phyloP scores from a whole-genome alignment of 2,113 vertebrate species.

The Zosterops japonicus region DNA sequence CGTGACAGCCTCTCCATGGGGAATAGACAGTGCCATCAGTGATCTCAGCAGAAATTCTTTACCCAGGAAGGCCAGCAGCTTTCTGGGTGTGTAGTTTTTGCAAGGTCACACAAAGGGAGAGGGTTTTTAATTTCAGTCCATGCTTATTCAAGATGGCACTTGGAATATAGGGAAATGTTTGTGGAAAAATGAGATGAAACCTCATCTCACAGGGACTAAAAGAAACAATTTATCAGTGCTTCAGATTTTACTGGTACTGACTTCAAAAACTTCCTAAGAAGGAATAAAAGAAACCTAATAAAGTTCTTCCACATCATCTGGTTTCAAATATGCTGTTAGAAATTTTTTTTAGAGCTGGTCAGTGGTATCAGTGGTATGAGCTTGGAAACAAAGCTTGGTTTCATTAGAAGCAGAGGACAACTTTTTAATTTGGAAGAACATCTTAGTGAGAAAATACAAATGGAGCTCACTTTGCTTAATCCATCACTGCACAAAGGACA shows the following conservation, averaged over 20 bases:
- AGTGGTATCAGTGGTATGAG: not conserved
- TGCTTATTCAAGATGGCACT: not conserved
- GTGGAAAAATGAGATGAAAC: not conserved
- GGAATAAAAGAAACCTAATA: not conserved
- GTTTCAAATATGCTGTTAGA: not conserved
- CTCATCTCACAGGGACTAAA: not conserved
- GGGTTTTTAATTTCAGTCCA: not conserved
- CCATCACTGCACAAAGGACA: not conserved
- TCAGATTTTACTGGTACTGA: not conserved
- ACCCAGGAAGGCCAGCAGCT: not conserved
- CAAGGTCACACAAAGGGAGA: conserved; percentile 7
- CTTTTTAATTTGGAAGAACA: not conserved
- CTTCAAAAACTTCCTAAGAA: not conserved
- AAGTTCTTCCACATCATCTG: not conserved
- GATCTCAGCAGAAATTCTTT: not conserved
- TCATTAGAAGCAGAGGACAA: not conserved
- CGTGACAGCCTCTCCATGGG: not conserved
- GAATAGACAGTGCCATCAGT: not conserved
- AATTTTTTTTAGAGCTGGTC: not conserved
- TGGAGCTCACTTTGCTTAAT: not conserved
- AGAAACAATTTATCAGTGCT: not conserved
- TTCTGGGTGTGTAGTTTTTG: not conserved
- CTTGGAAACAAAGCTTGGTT: not conserved
- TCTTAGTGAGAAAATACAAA: not conserved
- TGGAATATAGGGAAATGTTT: not conserved